These are phyloP conservation scores for Haplotaxodon microlepis DNA, from an alignment of 2,113 vertebrate species.

Conservation along the genomic window DNA sequence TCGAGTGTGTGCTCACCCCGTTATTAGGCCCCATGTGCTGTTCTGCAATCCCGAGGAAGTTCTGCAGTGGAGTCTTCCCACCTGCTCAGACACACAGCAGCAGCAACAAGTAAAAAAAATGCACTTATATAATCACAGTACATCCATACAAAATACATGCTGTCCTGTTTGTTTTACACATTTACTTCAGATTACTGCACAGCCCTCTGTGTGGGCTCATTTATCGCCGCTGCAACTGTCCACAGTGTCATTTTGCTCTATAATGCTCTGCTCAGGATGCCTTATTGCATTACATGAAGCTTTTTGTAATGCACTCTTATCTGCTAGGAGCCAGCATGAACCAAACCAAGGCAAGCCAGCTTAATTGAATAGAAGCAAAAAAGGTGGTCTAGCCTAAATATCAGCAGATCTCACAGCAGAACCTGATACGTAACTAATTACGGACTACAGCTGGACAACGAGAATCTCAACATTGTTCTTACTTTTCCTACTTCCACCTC, in stretches of 20 bases:
- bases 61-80: conserved; percentile 92
- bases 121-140: neutral
- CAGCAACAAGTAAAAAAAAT: neutral
- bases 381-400: neutral
- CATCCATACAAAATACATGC: neutral
- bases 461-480: neutral
- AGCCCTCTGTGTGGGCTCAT: neutral
- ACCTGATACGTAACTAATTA: neutral
- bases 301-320: neutral
- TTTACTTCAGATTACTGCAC: neutral
- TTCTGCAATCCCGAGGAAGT: conserved; percentile 95
- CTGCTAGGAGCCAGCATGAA: neutral
- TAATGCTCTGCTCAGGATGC: neutral
- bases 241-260: neutral
- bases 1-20: conserved; percentile 72
- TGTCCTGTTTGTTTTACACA: neutral
- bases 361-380: neutral
- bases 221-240: neutral
- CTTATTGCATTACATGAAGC: neutral
- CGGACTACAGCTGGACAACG: neutral
- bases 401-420: neutral
- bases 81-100: conserved; percentile 63
- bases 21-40: conserved; percentile 94
- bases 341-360: neutral
- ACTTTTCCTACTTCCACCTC: neutral